A percentile compares a stretch with the other conserved stretches of the same genome.
These are phyloP conservation scores for Dermolepida albohirtum DNA, from an alignment of 2,888 invertebrate species.

Conservation along the genomic window DNA sequence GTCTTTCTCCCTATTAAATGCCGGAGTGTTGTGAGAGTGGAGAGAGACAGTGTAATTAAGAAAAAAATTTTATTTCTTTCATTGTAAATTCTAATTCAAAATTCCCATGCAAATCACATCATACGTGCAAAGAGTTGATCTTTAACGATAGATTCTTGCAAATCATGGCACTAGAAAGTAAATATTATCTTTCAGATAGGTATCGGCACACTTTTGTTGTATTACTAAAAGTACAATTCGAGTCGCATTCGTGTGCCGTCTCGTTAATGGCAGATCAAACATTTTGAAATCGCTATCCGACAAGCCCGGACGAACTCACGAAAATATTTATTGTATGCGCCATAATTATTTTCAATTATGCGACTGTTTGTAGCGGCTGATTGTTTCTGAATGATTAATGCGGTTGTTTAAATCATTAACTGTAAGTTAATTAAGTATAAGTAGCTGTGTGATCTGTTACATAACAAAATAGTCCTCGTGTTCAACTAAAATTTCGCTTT, in stretches of 20 bases:
- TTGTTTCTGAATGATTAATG: background rate
- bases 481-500: too few relatives aligned
- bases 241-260: background rate
- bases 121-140: too few relatives aligned
- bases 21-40: too few relatives aligned
- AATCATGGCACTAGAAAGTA: conserved; percentile 32
- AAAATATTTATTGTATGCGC: background rate
- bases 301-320: background rate
- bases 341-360: conserved; percentile 24
- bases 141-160: conserved; percentile 5
- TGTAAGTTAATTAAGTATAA: background rate
- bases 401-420: background rate
- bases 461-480: too few relatives aligned
- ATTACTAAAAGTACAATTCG: background rate
- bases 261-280: conserved; percentile 14
- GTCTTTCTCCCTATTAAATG: too few relatives aligned
- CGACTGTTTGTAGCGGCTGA: background rate
- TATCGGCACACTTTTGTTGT: conserved; percentile 26
- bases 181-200: conserved; percentile 24
- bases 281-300: conserved; percentile 14
- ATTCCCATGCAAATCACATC: too few relatives aligned
- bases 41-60: too few relatives aligned
- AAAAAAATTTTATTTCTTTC: too few relatives aligned
- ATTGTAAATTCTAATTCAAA: too few relatives aligned
- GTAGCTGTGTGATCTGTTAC: too few relatives aligned